Evolutionary conservation across 2,888 invertebrate genomes (phyloP).

Genomic region (Hartigia nigra): DNA sequence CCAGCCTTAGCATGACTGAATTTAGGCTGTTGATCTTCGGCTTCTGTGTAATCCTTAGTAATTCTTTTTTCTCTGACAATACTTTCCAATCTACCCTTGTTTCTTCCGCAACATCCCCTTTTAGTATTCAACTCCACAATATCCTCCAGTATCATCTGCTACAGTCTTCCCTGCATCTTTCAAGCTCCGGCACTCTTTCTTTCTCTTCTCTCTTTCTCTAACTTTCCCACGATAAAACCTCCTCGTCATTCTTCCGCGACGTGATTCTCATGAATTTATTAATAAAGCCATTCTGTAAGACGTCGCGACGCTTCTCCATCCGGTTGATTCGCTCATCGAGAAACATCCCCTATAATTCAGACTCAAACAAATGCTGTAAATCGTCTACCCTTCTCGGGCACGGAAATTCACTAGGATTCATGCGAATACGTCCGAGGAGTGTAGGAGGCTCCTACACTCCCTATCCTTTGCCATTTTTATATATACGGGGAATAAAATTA

Average conservation of each 20-base stretch:
- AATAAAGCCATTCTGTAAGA: background rate
- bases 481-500: background rate
- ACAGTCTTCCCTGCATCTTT: slow-evolving; percentile 18
- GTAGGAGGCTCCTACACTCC: background rate
- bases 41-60: background rate
- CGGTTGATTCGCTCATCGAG: background rate
- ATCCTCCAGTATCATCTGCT: slow-evolving; percentile 16
- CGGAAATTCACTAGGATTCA: background rate
- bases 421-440: too few species aligned
- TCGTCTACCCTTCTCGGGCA: background rate
- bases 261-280: background rate
- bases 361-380: background rate
- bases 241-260: too few species aligned
- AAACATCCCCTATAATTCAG: background rate
- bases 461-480: background rate
- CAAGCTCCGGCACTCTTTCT: slow-evolving; percentile 21
- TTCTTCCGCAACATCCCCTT: background rate
- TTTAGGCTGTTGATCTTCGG: background rate
- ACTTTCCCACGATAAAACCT: background rate
- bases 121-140: background rate
- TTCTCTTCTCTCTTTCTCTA: slow-evolving; percentile 21
- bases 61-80: background rate
- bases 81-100: background rate
- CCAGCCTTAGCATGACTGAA: background rate
- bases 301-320: background rate